phyloP scores from a whole-genome alignment of 2,797 vertebrate genomes.

The Falco novaeseelandiae region DNA sequence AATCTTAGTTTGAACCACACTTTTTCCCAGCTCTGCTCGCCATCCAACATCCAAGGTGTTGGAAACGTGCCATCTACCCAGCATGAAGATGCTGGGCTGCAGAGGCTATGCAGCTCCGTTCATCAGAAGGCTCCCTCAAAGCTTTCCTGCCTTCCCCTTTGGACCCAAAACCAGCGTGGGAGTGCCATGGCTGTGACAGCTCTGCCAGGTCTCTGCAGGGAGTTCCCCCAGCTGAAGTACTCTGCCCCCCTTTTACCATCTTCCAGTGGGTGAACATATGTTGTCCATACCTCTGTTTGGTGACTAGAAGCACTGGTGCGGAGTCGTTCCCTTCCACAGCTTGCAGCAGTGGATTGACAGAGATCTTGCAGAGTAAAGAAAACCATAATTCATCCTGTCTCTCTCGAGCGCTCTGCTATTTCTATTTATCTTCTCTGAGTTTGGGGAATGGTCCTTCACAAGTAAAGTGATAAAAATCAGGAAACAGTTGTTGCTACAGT shows the following conservation, averaged over 20 bases:
- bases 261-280: too few relatives aligned
- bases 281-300: background rate
- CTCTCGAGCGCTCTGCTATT: background rate
- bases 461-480: background rate
- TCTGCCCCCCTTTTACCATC: background rate
- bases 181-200: background rate
- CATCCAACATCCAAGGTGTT: background rate
- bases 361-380: background rate
- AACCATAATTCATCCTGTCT: background rate
- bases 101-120: rapidly evolving
- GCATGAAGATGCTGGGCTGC: background rate
- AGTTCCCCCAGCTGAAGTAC: background rate
- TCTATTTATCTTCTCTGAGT: background rate
- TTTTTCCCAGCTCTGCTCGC: background rate
- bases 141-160: background rate
- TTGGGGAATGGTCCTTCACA: background rate
- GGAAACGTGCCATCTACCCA: background rate
- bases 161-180: background rate
- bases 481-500: background rate
- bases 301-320: background rate
- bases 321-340: background rate
- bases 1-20: background rate
- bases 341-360: background rate
- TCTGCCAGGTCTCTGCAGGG: background rate
- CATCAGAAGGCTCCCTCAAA: background rate